These are phyloP conservation scores for Helicoverpa armigera DNA, from an alignment of 1,140 invertebrate genomes.

Conservation along the genomic window DNA sequence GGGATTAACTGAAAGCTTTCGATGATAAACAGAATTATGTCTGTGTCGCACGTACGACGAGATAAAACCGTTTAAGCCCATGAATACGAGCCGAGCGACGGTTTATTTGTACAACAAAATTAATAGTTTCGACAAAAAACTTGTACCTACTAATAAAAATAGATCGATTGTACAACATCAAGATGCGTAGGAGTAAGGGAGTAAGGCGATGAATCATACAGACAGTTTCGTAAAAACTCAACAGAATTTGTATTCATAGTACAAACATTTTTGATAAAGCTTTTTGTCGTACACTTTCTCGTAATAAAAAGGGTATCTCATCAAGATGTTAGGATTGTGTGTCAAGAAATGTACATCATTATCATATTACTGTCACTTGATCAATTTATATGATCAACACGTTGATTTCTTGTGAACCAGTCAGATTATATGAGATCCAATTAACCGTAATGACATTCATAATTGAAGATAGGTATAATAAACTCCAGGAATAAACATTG, in stretches of 20 bases:
- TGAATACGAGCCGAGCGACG: conserved; percentile 10
- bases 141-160: neutral
- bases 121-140: conserved; percentile 14
- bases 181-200: neutral
- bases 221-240: neutral
- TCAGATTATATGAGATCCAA: neutral
- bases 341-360: conserved; percentile 28
- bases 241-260: conserved; percentile 6
- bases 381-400: conserved; percentile 7
- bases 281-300: neutral
- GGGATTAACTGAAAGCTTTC: conserved; percentile 27
- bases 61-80: conserved; percentile 26
- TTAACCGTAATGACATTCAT: neutral
- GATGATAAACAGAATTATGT: conserved; percentile 1
- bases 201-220: neutral
- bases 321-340: neutral
- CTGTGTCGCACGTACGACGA: neutral
- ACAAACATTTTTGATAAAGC: conserved; percentile 5
- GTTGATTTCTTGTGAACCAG: neutral
- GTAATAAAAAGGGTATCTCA: conserved; percentile 12
- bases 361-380: conserved; percentile 31
- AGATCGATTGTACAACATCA: neutral
- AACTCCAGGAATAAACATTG: neutral
- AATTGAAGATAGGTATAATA: neutral
- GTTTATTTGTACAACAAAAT: conserved; percentile 16